Evolutionary conservation across 2,888 invertebrate genomes (phyloP).

Genomic region (Arrhopalites spinosus): DNA sequence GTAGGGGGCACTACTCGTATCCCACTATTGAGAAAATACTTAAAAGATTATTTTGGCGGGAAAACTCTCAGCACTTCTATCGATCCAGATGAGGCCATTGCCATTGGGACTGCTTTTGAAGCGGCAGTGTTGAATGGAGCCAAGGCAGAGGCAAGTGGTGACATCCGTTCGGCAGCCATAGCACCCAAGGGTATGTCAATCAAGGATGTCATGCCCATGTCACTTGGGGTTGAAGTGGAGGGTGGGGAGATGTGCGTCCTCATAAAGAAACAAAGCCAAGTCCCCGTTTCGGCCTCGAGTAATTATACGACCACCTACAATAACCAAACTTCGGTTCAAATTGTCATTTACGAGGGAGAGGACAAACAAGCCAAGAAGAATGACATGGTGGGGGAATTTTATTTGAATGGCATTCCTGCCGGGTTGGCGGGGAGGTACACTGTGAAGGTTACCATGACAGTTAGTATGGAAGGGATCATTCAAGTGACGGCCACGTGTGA

Average conservation of each 20-base stretch:
- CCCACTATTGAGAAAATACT: conserved; percentile 33
- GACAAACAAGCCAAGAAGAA: not conserved
- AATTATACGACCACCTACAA: not conserved
- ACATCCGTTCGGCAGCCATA: too few relatives aligned
- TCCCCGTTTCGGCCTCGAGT: not conserved
- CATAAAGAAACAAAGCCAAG: conserved; percentile 21
- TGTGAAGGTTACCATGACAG: conserved; percentile 7
- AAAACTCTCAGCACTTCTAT: conserved; percentile 63
- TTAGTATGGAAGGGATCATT: conserved; percentile 5
- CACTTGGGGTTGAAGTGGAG: conserved; percentile 32
- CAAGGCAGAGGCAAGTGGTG: conserved; percentile 56
- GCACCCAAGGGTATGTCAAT: not conserved
- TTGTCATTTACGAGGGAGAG: conserved; percentile 24
- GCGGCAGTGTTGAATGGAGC: conserved; percentile 65
- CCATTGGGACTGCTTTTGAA: conserved; percentile 66
- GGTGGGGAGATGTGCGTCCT: conserved; percentile 12
- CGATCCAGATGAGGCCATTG: conserved; percentile 66
- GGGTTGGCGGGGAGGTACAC: conserved; percentile 3
- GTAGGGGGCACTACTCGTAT: conserved; percentile 41
- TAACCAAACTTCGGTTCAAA: conserved; percentile 4
- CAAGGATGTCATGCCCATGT: conserved; percentile 38
- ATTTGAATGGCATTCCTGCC: conserved; percentile 13
- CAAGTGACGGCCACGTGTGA: not conserved
- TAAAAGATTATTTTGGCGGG: conserved; percentile 63
- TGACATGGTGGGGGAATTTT: conserved; percentile 13